Evolutionary conservation across 2,797 vertebrate genomes (phyloP), one percentile per base, ranked within the genome.

Genomic region (Falco columbarius): DNA sequence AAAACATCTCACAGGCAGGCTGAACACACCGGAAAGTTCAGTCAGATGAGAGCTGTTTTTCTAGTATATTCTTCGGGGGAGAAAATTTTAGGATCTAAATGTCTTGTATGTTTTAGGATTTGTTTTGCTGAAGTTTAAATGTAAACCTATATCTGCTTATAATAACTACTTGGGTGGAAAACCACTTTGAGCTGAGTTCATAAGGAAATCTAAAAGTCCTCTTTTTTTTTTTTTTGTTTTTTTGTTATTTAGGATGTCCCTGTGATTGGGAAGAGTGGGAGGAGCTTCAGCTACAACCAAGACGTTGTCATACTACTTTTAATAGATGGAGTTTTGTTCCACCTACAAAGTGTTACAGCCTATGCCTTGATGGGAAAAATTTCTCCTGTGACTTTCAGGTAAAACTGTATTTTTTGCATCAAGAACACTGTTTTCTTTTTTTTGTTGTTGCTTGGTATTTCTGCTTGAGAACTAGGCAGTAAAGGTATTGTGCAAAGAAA

Each of bases 381-480:
- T 66, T 99, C 99, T 13, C 99, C 99, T 0, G 99, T 99, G 71
- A 99, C 99, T 2, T 99, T 99, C 98, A 99, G 99, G 99, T 99
- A 96, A 89, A 94, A 32, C 5, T 30, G 3, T 40, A 40, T 68
- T 52, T 44, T 44, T 46, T 47, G 17, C 47, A 47, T 58, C 59
- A 66, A 30, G 32, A 58, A 40, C 8, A 3, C 8, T 16, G 0
- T 36, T 63, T 44, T 55, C 1, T 51, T 42, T 44, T 76, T 21
- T 40, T 27, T 51, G 11, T 40, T 40, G 38, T 66, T 46, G 12
- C 40, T 71, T 7, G 17, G 5, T 34, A 27, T 70, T 75, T 70
- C 66, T 93, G 21, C 54, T 46, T 63, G 40, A 58, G 54, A 86
- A 8, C 17, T 52, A 42, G 30, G 46, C 52, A 68, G 26, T 46